A percentile compares a stretch with the other conserved stretches of the same genome.
Evolutionary conservation across 2,888 invertebrate species (phyloP).

Genomic region (Clitarchus hookeri): DNA sequence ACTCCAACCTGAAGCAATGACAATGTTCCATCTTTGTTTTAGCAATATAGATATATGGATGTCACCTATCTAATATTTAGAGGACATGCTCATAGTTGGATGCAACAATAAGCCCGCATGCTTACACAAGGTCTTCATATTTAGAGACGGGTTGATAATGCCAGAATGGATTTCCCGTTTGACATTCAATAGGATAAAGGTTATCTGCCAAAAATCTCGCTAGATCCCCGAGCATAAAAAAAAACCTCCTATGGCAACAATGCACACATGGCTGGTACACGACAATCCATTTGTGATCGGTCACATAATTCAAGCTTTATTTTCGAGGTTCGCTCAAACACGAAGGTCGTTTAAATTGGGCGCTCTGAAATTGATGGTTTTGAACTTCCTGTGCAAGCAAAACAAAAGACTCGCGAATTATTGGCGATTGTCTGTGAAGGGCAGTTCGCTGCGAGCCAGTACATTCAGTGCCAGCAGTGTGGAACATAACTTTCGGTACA

Average conservation of each 20-base stretch:
- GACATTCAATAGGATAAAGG: no score
- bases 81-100: no score
- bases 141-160: no score
- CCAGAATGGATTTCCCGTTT: no score
- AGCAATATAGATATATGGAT: no score
- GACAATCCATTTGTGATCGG: not conserved
- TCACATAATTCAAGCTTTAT: not conserved
- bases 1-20: no score
- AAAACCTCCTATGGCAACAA: not conserved
- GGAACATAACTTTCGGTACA: not conserved
- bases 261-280: not conserved
- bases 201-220: not conserved
- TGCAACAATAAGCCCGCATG: no score
- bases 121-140: no score
- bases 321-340: not conserved
- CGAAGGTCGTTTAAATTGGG: not conserved
- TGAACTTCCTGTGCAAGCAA: not conserved
- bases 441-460: not conserved
- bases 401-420: conserved; percentile 9
- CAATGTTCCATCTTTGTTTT: no score
- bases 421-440: not conserved
- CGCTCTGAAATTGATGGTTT: not conserved
- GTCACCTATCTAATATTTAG: no score
- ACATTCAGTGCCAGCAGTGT: not conserved
- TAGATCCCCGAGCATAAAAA: not conserved